phyloP scores from a whole-genome alignment of 2,888 invertebrate genomes.

The Tuberolachnus salignus region DNA sequence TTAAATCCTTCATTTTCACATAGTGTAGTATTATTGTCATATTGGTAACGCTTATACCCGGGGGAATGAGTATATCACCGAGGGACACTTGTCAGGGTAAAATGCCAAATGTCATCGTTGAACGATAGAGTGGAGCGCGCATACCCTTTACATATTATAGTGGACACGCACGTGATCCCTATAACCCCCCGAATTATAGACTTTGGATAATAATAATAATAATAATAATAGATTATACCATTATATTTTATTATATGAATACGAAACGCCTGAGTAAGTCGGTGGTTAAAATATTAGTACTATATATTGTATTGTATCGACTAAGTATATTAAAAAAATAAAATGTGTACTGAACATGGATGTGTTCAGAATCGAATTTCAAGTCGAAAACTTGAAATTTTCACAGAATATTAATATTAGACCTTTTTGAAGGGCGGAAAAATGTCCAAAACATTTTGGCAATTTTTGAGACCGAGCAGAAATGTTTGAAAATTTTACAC shows the following conservation, averaged over 20 bases:
- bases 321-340: no score
- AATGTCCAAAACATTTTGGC: no score
- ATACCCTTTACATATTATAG: conserved; percentile 17
- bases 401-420: no score
- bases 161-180: not conserved
- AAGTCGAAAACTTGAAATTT: no score
- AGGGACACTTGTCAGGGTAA: conserved; percentile 33
- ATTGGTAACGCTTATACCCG: not conserved
- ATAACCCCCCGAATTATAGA: conserved; percentile 6
- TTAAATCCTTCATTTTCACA: conserved; percentile 24
- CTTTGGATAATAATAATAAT: no score
- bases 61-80: conserved; percentile 14
- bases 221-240: conserved; percentile 10
- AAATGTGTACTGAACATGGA: no score
- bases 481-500: no score
- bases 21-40: not conserved
- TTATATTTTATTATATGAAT: not conserved
- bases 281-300: not conserved
- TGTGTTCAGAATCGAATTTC: no score
- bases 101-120: conserved; percentile 45
- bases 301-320: not conserved
- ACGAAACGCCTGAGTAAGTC: not conserved
- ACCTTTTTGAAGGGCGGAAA: no score
- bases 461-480: no score
- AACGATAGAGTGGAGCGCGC: not conserved